Conservation (phyloP, 2,113 vertebrate genomes). For the Pelodiscus sinensis region DNA sequence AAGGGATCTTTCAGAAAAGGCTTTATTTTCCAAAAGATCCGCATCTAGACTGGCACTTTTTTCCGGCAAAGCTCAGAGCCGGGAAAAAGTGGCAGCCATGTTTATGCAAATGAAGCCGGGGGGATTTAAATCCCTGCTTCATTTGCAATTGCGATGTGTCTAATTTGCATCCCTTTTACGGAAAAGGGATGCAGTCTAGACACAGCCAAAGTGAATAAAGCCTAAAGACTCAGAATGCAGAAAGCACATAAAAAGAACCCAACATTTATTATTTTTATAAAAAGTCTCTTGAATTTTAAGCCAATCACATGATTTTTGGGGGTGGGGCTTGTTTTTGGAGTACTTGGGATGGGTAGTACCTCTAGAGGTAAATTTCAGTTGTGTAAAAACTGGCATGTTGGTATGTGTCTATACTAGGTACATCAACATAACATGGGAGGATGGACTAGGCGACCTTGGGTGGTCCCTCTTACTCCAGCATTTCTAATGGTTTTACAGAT, state of each 20-base stretch:
- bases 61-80: too few species aligned
- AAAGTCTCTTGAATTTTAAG: background rate
- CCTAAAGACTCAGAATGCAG: slow-evolving; percentile 18
- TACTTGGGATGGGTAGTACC: background rate
- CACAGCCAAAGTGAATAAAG: too few species aligned
- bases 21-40: too few species aligned
- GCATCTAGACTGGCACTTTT: too few species aligned
- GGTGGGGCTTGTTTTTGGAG: background rate
- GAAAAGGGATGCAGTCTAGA: too few species aligned
- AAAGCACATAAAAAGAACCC: slow-evolving; percentile 5
- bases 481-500: background rate
- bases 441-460: background rate
- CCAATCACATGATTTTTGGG: background rate
- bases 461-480: background rate
- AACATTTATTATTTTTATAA: background rate
- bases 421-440: background rate
- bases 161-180: too few species aligned
- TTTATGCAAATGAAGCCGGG: too few species aligned
- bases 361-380: background rate
- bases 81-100: too few species aligned
- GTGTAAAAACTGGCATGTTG: background rate
- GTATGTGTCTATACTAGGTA: background rate
- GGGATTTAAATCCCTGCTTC: too few species aligned
- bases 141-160: too few species aligned
- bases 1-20: too few species aligned